These are phyloP conservation scores for Patagioenas fasciata DNA, from an alignment of 2,113 vertebrate species.

Conservation along the genomic window DNA sequence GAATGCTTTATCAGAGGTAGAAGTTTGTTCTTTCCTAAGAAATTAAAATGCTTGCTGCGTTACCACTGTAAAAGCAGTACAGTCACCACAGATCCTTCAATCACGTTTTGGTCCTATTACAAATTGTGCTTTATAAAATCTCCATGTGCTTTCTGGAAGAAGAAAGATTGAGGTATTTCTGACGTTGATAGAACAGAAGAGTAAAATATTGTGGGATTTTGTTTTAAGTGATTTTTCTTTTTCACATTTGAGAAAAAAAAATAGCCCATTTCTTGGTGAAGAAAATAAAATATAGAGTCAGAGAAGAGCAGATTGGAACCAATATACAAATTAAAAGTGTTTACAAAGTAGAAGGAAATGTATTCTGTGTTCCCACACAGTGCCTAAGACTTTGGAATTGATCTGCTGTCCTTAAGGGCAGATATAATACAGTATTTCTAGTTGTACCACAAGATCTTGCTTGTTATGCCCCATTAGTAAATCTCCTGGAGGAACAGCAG, in stretches of 20 bases:
- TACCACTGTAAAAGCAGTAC: not conserved
- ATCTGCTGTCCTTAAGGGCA: not conserved
- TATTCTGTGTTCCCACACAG: not conserved
- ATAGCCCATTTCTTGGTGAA: not conserved
- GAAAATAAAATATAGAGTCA: not conserved
- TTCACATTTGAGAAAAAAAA: not conserved
- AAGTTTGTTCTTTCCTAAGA: not conserved
- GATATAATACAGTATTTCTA: not conserved
- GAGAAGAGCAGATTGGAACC: not conserved
- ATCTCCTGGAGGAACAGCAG: not conserved
- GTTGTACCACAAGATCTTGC: not conserved
- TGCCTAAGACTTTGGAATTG: not conserved
- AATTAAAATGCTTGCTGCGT: not conserved
- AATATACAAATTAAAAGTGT: not conserved
- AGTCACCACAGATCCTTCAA: not conserved
- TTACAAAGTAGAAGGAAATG: not conserved
- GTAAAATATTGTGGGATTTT: not conserved
- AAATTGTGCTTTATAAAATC: not conserved
- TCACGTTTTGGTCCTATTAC: not conserved
- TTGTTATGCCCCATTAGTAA: not conserved
- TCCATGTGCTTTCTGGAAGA: not conserved
- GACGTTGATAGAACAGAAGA: not conserved
- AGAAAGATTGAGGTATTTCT: not conserved
- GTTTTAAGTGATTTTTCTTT: not conserved
- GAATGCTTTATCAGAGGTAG: constrained; percentile 97